Evolutionary conservation across 2,888 invertebrate genomes (phyloP).

Genomic region (Eilema sororculum): DNA sequence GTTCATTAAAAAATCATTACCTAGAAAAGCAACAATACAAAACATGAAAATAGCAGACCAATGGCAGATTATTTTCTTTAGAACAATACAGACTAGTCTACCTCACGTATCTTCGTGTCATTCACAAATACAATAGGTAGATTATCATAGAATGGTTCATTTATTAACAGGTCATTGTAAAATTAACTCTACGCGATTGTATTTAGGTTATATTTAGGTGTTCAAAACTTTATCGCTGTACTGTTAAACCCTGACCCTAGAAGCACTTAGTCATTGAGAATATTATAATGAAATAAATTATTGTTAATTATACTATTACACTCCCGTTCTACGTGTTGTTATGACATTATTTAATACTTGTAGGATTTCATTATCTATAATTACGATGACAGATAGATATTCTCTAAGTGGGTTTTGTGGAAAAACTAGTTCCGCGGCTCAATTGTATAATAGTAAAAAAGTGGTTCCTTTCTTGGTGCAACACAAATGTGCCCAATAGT

Average conservation of each 20-base stretch:
- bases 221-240: neutral
- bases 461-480: too few relatives aligned
- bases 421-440: too few relatives aligned
- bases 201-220: neutral
- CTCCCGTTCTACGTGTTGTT: neutral
- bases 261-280: constrained; percentile 2
- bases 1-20: neutral
- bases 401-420: too few relatives aligned
- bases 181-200: neutral
- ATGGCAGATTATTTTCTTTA: neutral
- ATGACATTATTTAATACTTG: neutral
- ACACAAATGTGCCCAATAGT: too few relatives aligned
- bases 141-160: neutral
- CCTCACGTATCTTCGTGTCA: neutral
- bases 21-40: neutral
- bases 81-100: neutral
- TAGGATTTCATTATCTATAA: neutral
- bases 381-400: too few relatives aligned
- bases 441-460: too few relatives aligned
- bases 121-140: neutral
- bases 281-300: constrained; percentile 3
- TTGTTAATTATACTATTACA: constrained; percentile 7
- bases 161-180: neutral
- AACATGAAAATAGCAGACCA: neutral
- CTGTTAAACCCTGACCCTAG: neutral